These are phyloP conservation scores for Syngnathus typhle DNA, from an alignment of 2,113 vertebrate genomes.

Conservation along the genomic window DNA sequence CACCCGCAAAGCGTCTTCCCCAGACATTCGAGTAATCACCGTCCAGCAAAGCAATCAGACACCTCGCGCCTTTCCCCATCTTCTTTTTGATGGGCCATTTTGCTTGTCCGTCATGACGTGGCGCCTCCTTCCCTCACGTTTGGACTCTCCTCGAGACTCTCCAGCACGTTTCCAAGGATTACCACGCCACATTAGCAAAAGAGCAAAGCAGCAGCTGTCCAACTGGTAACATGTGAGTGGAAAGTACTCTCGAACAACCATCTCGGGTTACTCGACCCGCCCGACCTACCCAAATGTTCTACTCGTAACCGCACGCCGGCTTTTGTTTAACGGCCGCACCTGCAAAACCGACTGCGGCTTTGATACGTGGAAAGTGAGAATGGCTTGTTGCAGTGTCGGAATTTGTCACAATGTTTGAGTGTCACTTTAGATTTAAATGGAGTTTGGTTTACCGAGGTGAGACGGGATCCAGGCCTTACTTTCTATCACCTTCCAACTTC, in stretches of 20 bases:
- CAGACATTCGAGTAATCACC: slow-evolving; percentile 31
- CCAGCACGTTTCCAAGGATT: no score
- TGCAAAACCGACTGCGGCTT: not conserved
- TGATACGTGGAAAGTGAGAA: not conserved
- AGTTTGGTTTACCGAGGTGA: not conserved
- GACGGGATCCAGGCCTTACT: not conserved
- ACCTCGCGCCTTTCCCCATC: slow-evolving; percentile 15
- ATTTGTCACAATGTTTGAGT: not conserved
- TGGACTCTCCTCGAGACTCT: no score
- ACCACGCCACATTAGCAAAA: not conserved
- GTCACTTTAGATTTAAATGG: not conserved
- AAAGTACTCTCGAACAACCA: slow-evolving; percentile 4
- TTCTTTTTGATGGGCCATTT: slow-evolving; percentile 6
- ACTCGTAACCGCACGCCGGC: not conserved
- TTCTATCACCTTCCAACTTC: not conserved
- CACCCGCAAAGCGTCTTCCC: slow-evolving; percentile 25
- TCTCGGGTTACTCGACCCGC: slow-evolving; percentile 4
- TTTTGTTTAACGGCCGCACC: not conserved
- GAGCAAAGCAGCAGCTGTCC: slow-evolving; percentile 1
- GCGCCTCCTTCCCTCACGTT: not conserved
- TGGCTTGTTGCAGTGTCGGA: not conserved
- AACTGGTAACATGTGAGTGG: slow-evolving; percentile 6
- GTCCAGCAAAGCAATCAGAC: slow-evolving; percentile 19
- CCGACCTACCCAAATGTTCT: slow-evolving; percentile 1
- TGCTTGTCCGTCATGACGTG: slow-evolving; percentile 4